Base-by-base conservation (phyloP, 2,113 vertebrate genomes). In the Gopherus flavomarginatus region DNA sequence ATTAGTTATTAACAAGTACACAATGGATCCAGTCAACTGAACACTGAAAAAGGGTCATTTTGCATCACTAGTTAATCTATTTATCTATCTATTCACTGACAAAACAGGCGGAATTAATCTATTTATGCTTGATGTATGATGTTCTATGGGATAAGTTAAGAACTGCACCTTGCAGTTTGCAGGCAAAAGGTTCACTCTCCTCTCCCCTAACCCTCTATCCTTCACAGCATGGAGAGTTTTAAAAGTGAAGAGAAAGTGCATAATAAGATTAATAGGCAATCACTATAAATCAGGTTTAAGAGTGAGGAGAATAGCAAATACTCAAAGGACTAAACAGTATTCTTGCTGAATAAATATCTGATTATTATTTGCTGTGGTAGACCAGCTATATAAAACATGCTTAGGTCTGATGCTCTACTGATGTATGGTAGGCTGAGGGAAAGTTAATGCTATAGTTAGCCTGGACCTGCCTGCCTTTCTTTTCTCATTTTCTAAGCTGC, bases 401-500 rank as follows among this genome's bases (percentile, higher is more conserved):
- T 97, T 93, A 97, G 49, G 80, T 97, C 96, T 96, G 95, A 97
- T 94, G 91, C 82, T 95, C 65, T 97, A 97, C 77, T 97, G 98
- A 98, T 97, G 77, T 92, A 96, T 94, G 90, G 27, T 77, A 95
- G 78, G 94, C 93, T 96, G 92, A 96, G 90, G 44, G 79, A 96
- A 97, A 98, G 97, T 96, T 98, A 97, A 98, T 96, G 85, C 90
- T 88, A 94, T 86, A 92, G 90, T 98, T 97, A 97, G 85, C 59
- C 88, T 38, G 5, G 93, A 77, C 57, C 85, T 96, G 91, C 38
- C 82, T 98, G 96, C 90, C 83, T 98, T 98, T 98, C 91, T 96
- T 95, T 97, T 96, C 95, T 97, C 92, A 97, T 98, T 98, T 98
- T 98, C 90, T 53, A 86, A 97, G 86, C 88, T 93, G 92, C 90